Evolutionary conservation across 2,888 invertebrate species (phyloP).

Genomic region (Buathra laborator): DNA sequence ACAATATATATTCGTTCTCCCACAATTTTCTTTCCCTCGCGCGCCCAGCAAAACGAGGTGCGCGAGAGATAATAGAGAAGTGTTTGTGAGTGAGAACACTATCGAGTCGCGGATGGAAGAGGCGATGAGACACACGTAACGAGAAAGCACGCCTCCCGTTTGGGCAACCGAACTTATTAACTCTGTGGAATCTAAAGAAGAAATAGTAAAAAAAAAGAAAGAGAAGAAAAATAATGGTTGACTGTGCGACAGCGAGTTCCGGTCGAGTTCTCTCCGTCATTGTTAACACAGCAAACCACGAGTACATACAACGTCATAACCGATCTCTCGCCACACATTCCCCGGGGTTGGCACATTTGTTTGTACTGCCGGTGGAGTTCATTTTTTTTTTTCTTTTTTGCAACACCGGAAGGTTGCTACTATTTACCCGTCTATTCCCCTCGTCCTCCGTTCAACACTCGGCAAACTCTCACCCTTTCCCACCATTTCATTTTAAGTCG

Average conservation of each 20-base stretch:
- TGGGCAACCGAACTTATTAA: constrained; percentile 21
- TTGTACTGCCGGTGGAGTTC: constrained; percentile 44
- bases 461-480: constrained; percentile 11
- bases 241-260: constrained; percentile 32
- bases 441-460: constrained; percentile 4
- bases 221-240: constrained; percentile 2
- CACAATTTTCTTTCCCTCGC: constrained; percentile 60
- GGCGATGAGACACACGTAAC: constrained; percentile 51
- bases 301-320: constrained; percentile 27
- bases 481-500: constrained; percentile 45
- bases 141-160: constrained; percentile 56
- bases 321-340: constrained; percentile 52
- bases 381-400: constrained; percentile 7
- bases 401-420: constrained; percentile 55
- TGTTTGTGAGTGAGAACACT: constrained; percentile 16
- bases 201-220: neutral
- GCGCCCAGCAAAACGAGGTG: constrained; percentile 16
- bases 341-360: constrained; percentile 55
- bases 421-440: constrained; percentile 41
- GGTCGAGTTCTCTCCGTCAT: constrained; percentile 29
- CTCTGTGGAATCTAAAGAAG: neutral
- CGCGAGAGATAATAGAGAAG: constrained; percentile 39
- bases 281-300: constrained; percentile 8
- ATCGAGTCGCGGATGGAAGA: constrained; percentile 33
- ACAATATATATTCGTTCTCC: constrained; percentile 63